Evolutionary conservation across 2,113 vertebrate genomes (phyloP), one percentile per base, ranked within the genome.

Genomic region (Neodontobutis hainanensis): DNA sequence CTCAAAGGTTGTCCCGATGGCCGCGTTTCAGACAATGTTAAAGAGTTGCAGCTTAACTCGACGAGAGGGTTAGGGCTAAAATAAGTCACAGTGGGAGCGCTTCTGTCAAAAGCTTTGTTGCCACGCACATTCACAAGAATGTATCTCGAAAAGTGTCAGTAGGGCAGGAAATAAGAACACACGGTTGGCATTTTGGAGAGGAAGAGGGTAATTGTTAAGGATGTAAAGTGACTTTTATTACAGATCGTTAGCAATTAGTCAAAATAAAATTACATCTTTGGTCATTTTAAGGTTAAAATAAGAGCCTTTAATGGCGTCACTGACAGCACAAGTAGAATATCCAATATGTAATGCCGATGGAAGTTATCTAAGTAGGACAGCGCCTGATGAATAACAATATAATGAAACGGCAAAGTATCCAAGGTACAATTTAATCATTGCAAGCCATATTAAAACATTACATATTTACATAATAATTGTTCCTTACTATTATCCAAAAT

Each of bases 1-100:
- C 81, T 77, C 68, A 36, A 69, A 72, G 78, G 78, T 15, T 66
- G 70, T 62, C 62, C 66, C 49, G 59, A 58, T 81, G 60, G 81
- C 70, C 50, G 73, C 43, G 76, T 77, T 78, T 81, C 75, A 73
- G 75, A 67, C 52, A 55, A 59, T 66, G 68, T 70, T 79, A 47
- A 85, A 78, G 79, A 81, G 84, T 61, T 57, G 38, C 51, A 59
- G 65, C 78, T 71, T 58, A 48, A 68, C 61, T 59, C 61, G 35
- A 73, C 57, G 64, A 73, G 76, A 83, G 58, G 63, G 59, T 14
- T 19, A 5, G 42, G 62, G 71, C 65, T 78, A 46, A 68, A 74
- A 84, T 55, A 78, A 72, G 50, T 71, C 66, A 47, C 51, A 3
- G 16, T 40, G 72, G 75, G 55, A 75, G 43, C 4, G 9, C 35